These are phyloP conservation scores for Strix uralensis DNA, from an alignment of 2,113 vertebrate species.

Conservation along the genomic window DNA sequence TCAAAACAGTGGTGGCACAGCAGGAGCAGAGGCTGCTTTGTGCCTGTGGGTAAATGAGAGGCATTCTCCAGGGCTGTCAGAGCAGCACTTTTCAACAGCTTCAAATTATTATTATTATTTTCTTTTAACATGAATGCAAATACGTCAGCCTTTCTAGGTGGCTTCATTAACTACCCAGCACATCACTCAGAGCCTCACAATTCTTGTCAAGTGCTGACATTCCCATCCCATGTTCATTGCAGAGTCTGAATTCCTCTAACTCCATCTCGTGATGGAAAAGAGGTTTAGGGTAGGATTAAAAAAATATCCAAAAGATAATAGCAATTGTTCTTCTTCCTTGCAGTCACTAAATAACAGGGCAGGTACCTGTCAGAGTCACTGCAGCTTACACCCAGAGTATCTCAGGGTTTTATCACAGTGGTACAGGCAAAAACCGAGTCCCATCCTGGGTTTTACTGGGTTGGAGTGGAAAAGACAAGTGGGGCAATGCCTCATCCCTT, in stretches of 20 bases:
- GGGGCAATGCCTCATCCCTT: neutral
- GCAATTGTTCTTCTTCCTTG: neutral
- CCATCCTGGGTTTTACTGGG: neutral
- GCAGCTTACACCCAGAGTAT: neutral
- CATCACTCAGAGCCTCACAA: slow-evolving; percentile 33
- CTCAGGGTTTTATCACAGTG: neutral
- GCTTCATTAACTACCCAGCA: slow-evolving; percentile 50
- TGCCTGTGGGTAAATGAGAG: neutral
- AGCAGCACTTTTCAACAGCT: slow-evolving; percentile 40
- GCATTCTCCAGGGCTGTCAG: neutral
- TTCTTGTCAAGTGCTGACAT: neutral
- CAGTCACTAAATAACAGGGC: neutral
- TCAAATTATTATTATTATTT: slow-evolving; percentile 57
- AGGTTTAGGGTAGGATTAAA: neutral
- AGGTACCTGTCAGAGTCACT: neutral
- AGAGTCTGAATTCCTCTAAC: neutral
- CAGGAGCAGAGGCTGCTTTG: neutral
- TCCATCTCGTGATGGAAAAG: neutral
- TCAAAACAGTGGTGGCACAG: neutral
- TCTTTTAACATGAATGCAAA: slow-evolving; percentile 31
- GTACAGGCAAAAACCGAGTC: neutral
- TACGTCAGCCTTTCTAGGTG: neutral
- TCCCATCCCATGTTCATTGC: neutral
- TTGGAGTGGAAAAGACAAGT: neutral
- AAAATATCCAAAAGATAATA: neutral